Conservation (phyloP, 2,113 vertebrate species). For the Scopus umbretta region DNA sequence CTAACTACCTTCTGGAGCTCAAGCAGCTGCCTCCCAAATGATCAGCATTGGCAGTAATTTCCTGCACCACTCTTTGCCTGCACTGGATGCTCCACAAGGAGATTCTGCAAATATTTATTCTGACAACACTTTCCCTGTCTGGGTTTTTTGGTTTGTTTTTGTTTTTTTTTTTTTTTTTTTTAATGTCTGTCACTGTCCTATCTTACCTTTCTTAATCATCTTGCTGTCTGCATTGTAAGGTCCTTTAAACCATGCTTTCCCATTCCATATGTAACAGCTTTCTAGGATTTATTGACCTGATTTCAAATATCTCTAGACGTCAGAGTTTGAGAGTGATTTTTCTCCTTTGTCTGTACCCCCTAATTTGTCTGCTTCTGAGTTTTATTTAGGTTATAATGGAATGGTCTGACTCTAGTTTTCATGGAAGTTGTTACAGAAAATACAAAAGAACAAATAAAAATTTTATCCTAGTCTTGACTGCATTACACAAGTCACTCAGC, state of each 20-base stretch:
- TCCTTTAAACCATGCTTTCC: background rate
- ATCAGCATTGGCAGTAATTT: background rate
- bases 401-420: background rate
- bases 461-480: background rate
- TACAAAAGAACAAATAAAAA: background rate
- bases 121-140: background rate
- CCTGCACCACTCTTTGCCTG: background rate
- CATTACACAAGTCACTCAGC: background rate
- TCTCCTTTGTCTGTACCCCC: background rate
- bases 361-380: background rate
- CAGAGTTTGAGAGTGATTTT: background rate
- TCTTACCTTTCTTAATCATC: background rate
- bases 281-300: background rate
- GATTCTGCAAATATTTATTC: background rate
- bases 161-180: background rate
- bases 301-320: background rate
- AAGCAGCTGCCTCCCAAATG: background rate
- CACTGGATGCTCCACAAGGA: background rate
- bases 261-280: background rate
- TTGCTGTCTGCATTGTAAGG: background rate
- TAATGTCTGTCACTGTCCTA: background rate
- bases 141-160: background rate
- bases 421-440: background rate
- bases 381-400: background rate
- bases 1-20: background rate